Evolutionary conservation across 2,797 vertebrate genomes (phyloP).

Genomic region (Xyrichtys novacula): DNA sequence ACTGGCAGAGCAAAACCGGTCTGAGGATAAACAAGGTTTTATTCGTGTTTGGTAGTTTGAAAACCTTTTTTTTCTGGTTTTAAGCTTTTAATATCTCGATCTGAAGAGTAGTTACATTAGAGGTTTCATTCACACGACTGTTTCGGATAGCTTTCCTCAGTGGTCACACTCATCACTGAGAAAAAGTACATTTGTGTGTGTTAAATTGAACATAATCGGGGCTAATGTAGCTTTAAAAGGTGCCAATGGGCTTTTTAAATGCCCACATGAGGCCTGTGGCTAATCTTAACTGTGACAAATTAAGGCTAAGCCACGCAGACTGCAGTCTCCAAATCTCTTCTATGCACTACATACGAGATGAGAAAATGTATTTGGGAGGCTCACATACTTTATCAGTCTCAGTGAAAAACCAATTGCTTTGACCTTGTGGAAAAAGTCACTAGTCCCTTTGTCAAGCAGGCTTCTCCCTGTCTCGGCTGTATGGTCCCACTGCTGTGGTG

Average conservation of each 20-base stretch:
- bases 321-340: constrained; percentile 38
- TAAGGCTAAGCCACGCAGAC: constrained; percentile 36
- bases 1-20: no score
- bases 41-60: not conserved
- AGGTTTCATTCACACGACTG: not conserved
- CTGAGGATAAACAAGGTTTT: no score
- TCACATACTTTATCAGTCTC: constrained; percentile 51
- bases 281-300: constrained; percentile 67
- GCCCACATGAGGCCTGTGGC: constrained; percentile 29
- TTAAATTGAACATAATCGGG: constrained; percentile 35
- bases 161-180: constrained; percentile 1
- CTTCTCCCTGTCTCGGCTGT: constrained; percentile 55
- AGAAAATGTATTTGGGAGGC: constrained; percentile 40
- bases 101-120: not conserved
- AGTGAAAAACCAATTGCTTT: constrained; percentile 57
- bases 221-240: constrained; percentile 36
- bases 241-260: constrained; percentile 35
- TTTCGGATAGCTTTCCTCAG: constrained; percentile 8
- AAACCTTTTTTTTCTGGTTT: not conserved
- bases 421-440: constrained; percentile 75
- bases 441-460: constrained; percentile 43
- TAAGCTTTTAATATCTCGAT: not conserved
- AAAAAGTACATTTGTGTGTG: constrained; percentile 22
- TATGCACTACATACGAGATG: constrained; percentile 15
- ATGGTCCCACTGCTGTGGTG: constrained; percentile 59